Evolutionary conservation across 2,113 vertebrate genomes (phyloP).

Genomic region (Petaurus breviceps): DNA sequence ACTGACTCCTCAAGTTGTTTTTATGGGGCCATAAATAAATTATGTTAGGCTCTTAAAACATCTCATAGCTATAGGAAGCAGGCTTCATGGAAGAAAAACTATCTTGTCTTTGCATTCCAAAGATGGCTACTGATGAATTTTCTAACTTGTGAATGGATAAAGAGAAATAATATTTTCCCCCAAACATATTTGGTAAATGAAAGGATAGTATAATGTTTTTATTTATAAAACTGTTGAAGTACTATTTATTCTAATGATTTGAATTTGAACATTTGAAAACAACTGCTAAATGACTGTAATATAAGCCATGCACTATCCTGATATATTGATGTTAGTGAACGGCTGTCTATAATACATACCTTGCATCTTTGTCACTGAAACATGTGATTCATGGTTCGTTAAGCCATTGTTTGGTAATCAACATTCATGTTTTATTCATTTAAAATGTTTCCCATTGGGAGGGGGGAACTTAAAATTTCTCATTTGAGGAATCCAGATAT

Average conservation of each 20-base stretch:
- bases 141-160: neutral
- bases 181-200: neutral
- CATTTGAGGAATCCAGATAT: too few species aligned
- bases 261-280: neutral
- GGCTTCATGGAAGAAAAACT: neutral
- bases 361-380: too few species aligned
- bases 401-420: too few species aligned
- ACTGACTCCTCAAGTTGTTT: neutral
- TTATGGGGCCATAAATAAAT: neutral
- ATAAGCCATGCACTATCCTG: too few species aligned
- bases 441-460: too few species aligned
- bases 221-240: neutral
- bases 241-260: neutral
- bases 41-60: too few species aligned
- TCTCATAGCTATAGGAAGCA: neutral
- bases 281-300: neutral
- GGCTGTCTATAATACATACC: too few species aligned
- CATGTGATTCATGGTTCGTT: too few species aligned
- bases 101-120: neutral
- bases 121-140: neutral
- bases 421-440: too few species aligned
- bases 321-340: too few species aligned
- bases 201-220: neutral
- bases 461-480: too few species aligned
- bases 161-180: neutral